Evolutionary conservation across 2,797 vertebrate genomes (phyloP), one percentile per base, ranked within the genome.

Genomic region (Cheirogaleus major): DNA sequence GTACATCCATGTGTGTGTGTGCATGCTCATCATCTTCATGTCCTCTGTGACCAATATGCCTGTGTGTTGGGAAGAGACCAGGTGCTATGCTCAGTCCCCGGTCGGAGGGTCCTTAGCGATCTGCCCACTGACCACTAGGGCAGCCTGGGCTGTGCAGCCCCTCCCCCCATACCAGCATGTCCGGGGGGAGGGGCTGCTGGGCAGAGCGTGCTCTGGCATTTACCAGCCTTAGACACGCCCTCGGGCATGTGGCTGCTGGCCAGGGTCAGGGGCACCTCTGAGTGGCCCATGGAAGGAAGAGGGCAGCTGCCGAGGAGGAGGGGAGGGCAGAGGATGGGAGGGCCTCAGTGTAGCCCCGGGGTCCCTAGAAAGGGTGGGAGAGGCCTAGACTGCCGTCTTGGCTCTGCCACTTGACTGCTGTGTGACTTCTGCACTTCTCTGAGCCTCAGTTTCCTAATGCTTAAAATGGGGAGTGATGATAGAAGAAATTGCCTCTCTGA

Each of bases 371-470:
- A 80, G 50, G 79, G 23, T 17, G 4, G 48, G 59, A 10, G 55
- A 57, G 57, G 7, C 12, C 50, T 27, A 14, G 59, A 45, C 35
- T 61, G 4, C 1, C 52, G 38, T 18, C 35, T 67, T 41, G 63
- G 35, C 69, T 90, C 48, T 41, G 43, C 55, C 35, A 30, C 43
- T 61, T 87, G n/a, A 12, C 30, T 10, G n/a, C 73, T 25, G 0
- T 38, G 72, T 50, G 61, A 50, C 27, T 38, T 11, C 22, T 80
- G 23, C 27, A 14, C 30, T 78, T 93, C 69, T 78, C 75, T 63
- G 80, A 75, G 22, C 45, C 84, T 94, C 41, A 30, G 45, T 55
- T 72, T 93, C 32, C 38, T 48, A 43, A 25, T 70, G 48, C 86
- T 38, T 85, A 35, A 57, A 35, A 69, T 13, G 5, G 38, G 27